A percentile compares a stretch with the other conserved stretches of the same genome.
phyloP scores from a whole-genome alignment of 1,140 invertebrate species.

The Venustaconcha ellipsiformis region DNA sequence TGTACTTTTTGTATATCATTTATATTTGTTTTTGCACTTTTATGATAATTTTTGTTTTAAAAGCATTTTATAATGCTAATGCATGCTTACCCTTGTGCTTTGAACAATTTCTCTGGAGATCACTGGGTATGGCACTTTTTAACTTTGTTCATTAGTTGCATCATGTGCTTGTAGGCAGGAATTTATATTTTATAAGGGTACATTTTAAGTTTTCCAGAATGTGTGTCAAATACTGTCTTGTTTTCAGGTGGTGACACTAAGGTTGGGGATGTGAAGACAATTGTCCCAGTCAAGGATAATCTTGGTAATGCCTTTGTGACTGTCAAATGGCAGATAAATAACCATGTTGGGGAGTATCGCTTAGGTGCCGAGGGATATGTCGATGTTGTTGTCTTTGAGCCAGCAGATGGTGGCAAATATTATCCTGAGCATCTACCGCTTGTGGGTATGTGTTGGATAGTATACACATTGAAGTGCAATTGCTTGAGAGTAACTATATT shows the following conservation, averaged over 20 bases:
- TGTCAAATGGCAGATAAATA: slow-evolving; percentile 25
- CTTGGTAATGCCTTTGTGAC: slow-evolving; percentile 19
- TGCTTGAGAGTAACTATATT: too few relatives aligned
- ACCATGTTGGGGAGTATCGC: slow-evolving; percentile 24
- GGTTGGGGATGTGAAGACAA: slow-evolving; percentile 17
- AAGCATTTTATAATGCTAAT: too few relatives aligned
- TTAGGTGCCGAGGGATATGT: slow-evolving; percentile 27
- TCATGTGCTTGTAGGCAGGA: too few relatives aligned
- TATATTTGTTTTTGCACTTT: too few relatives aligned
- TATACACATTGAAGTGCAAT: too few relatives aligned
- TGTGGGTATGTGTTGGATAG: slow-evolving; percentile 9
- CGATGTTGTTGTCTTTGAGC: slow-evolving; percentile 21
- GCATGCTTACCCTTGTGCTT: too few relatives aligned
- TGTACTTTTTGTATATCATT: too few relatives aligned
- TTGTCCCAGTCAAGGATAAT: slow-evolving; percentile 23
- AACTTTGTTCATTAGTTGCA: too few relatives aligned
- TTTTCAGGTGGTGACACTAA: slow-evolving; percentile 12
- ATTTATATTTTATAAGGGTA: too few relatives aligned
- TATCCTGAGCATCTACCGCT: slow-evolving; percentile 27
- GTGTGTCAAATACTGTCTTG: neutral
- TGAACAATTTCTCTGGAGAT: too few relatives aligned
- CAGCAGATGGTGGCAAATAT: slow-evolving; percentile 12
- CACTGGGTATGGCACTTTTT: too few relatives aligned
- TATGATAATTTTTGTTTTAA: too few relatives aligned
- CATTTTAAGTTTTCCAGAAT: neutral